These are phyloP conservation scores for Drosophila nasuta DNA, from an alignment of 1,140 invertebrate species.

Conservation along the genomic window DNA sequence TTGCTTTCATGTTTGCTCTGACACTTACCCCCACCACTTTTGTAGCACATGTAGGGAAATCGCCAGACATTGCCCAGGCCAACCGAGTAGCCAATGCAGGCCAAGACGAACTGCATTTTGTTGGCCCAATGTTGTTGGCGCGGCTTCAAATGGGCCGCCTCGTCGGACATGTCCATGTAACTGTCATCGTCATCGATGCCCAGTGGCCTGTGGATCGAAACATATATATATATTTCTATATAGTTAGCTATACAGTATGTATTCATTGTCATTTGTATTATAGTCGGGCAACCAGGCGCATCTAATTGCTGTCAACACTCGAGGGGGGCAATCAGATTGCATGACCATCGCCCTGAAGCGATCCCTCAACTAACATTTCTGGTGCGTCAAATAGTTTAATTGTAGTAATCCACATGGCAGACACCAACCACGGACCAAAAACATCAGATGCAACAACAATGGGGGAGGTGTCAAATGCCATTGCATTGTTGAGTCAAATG, in stretches of 20 bases:
- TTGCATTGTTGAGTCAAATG: conserved; percentile 55
- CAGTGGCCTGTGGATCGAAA: conserved; percentile 86
- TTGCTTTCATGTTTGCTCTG: not conserved
- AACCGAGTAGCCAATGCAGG: conserved; percentile 96
- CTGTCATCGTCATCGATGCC: conserved; percentile 89
- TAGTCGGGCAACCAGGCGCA: conserved; percentile 44
- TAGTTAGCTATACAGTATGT: not conserved
- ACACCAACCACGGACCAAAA: conserved; percentile 1
- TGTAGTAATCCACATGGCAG: conserved; percentile 69
- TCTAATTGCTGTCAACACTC: conserved; percentile 68
- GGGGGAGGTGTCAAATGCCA: conserved; percentile 64
- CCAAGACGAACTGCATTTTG: conserved; percentile 95
- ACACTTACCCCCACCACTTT: conserved; percentile 92
- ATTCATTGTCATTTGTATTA: conserved; percentile 37
- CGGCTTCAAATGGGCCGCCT: conserved; percentile 89
- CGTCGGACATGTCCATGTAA: conserved; percentile 88
- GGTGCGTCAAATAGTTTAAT: conserved; percentile 72
- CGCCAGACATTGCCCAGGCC: conserved; percentile 97
- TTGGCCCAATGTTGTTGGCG: conserved; percentile 93
- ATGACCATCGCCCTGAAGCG: conserved; percentile 18
- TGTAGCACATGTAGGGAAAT: conserved; percentile 93
- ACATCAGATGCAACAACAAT: conserved; percentile 46
- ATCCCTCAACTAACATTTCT: conserved; percentile 48
- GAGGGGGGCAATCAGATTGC: conserved; percentile 35
- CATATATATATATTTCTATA: conserved; percentile 2